A percentile compares a stretch with the other conserved stretches of the same genome.
Conservation (phyloP, 2,888 invertebrate species). For the Capitulum mitella region DNA sequence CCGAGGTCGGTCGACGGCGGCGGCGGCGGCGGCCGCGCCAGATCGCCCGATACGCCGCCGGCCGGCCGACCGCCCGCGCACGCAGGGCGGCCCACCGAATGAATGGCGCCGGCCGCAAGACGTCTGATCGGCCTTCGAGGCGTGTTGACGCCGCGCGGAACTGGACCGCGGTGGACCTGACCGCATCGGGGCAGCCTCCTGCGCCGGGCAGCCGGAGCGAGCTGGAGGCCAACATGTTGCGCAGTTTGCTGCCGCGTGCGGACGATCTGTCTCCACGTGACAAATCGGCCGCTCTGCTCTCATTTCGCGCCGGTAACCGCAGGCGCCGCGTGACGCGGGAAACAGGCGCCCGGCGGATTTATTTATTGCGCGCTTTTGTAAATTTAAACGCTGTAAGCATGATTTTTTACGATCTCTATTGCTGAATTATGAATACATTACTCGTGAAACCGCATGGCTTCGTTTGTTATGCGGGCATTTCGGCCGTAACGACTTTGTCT, state of each 20-base stretch:
- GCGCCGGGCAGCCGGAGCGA: too few species aligned
- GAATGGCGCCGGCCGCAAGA: neutral
- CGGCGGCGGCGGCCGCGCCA: neutral
- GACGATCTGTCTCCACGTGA: neutral
- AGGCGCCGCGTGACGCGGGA: neutral
- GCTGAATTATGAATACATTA: conserved; percentile 1
- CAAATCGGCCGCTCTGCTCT: neutral
- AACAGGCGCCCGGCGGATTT: neutral
- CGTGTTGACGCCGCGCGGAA: neutral
- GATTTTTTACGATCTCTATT: neutral
- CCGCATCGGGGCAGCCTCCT: too few species aligned
- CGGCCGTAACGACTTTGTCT: neutral
- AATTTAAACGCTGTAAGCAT: neutral
- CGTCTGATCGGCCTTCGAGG: neutral
- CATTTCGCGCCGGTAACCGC: neutral
- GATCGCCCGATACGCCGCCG: too few species aligned
- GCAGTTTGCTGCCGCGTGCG: too few species aligned
- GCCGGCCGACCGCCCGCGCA: too few species aligned
- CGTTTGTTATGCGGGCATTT: neutral
- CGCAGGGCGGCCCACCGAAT: neutral
- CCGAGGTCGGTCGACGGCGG: neutral
- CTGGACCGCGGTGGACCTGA: too few species aligned
- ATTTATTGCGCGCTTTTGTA: neutral
- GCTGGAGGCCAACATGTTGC: too few species aligned
- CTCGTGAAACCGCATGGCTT: neutral